These are phyloP conservation scores for Trichogramma pretiosum DNA, from an alignment of 1,140 invertebrate genomes.

Conservation along the genomic window DNA sequence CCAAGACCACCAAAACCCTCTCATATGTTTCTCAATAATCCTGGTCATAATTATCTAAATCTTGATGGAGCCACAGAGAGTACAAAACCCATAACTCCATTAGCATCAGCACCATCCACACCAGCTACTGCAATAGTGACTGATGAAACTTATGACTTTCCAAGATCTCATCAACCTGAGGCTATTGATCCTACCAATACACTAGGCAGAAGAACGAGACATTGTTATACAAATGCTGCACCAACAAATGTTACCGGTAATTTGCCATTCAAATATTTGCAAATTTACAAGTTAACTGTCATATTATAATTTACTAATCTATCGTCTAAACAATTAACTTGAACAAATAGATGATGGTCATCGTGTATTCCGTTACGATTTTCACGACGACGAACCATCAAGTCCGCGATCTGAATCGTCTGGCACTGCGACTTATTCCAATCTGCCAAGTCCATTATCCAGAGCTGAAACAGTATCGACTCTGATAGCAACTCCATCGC, in stretches of 20 bases:
- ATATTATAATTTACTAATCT: neutral
- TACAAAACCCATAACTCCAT: constrained; percentile 24
- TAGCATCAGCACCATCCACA: constrained; percentile 34
- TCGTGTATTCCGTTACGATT: constrained; percentile 53
- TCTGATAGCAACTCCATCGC: neutral
- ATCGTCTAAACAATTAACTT: no score
- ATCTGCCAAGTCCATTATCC: constrained; percentile 49
- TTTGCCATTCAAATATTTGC: neutral
- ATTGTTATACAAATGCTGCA: constrained; percentile 66
- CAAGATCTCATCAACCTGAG: constrained; percentile 54
- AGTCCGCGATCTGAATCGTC: constrained; percentile 49
- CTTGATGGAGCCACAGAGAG: constrained; percentile 40
- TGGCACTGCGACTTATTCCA: constrained; percentile 48
- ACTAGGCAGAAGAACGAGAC: constrained; percentile 36
- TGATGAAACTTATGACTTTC: constrained; percentile 67
- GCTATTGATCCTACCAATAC: constrained; percentile 26
- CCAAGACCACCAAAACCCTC: constrained; percentile 68
- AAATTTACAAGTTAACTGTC: neutral
- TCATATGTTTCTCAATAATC: constrained; percentile 43
- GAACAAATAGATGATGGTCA: constrained; percentile 45
- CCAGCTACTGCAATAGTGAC: constrained; percentile 28
- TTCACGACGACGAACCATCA: constrained; percentile 47
- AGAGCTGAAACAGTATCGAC: constrained; percentile 26
- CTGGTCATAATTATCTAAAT: constrained; percentile 50
- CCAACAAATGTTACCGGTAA: constrained; percentile 40